Percentiles rank a stretch among this genome's conserved stretches.
Conservation (phyloP, 2,113 vertebrate genomes). For the Etheostoma cragini region DNA sequence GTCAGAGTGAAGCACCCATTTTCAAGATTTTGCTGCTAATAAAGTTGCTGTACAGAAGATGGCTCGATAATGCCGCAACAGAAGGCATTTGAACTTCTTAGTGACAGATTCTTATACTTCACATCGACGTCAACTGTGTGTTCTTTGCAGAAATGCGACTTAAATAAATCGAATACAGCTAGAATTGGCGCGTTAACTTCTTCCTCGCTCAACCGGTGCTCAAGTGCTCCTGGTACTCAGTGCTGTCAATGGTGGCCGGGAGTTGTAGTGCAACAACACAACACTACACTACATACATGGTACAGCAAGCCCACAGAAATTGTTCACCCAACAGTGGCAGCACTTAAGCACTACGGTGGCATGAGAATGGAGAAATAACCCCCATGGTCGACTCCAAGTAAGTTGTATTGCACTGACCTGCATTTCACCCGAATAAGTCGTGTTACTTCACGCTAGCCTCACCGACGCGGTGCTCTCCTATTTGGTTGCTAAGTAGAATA, state of each 20-base stretch:
- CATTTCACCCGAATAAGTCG: background rate
- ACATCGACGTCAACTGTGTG: background rate
- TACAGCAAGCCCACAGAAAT: background rate
- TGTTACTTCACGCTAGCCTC: background rate
- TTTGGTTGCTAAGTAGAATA: background rate
- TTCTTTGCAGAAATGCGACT: background rate
- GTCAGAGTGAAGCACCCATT: background rate
- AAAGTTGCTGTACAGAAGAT: background rate
- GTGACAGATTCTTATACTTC: accelerated
- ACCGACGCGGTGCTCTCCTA: background rate
- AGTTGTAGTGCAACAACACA: slow-evolving; percentile 37
- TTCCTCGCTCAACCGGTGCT: background rate
- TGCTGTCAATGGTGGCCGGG: background rate
- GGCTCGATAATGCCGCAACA: background rate
- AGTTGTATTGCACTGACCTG: background rate
- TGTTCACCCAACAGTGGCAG: background rate
- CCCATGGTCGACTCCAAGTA: background rate
- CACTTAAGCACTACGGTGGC: background rate
- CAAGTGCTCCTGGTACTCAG: background rate
- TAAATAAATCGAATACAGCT: background rate
- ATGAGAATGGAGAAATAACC: background rate
- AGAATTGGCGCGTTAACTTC: slow-evolving; percentile 10
- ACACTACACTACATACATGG: too few relatives aligned
- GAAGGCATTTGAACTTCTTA: background rate
- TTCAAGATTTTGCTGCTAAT: background rate